Evolutionary conservation across 2,797 vertebrate genomes (phyloP), one percentile per base, ranked within the genome.

Genomic region (Clamator glandarius): DNA sequence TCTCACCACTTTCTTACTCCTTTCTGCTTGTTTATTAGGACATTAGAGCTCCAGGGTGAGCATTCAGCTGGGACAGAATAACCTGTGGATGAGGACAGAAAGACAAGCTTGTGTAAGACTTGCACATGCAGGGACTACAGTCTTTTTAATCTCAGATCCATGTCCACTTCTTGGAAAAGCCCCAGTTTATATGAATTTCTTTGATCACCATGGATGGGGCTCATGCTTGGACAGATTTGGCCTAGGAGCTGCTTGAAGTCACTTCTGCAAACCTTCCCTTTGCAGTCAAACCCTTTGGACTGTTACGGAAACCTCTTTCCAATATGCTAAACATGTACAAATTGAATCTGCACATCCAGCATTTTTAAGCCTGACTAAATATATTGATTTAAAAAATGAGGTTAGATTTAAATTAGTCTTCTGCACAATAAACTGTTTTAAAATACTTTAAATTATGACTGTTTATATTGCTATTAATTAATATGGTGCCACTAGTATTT

Each of bases 281-380:
- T 16, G 5, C 7, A 39, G n/a, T 25, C 39, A 61, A 55, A 66
- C 25, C 14, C 12, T 58, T 48, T 69, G 46, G 44, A 69, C 70
- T 84, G 39, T 26, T 90, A 33, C 0, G 0, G 39, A 84, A 83
- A 48, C 21, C 59, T 68, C 31, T 51, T 36, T 75, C 18, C 58
- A 39, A 33, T 39, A 85, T 10, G 21, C 15, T 67, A 63, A 91
- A 75, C 12, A 21, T 1, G 2, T 72, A 39, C 7, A 33, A 59
- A 52, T 87, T 91, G 51, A 69, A 84, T 87, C 55, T 86, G 39
- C 36, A 46, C 23, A 81, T 66, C 41, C 35, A 75, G 24, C 26
- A 78, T 92, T 95, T 96, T 93, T 69, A 89, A 94, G 51, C 55
- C 41, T 91, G 80, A 89, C 55, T 82, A 86, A 89, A 70, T 81